These are phyloP conservation scores for Drepanosiphum platanoidis DNA, from an alignment of 2,888 invertebrate genomes.

Conservation along the genomic window DNA sequence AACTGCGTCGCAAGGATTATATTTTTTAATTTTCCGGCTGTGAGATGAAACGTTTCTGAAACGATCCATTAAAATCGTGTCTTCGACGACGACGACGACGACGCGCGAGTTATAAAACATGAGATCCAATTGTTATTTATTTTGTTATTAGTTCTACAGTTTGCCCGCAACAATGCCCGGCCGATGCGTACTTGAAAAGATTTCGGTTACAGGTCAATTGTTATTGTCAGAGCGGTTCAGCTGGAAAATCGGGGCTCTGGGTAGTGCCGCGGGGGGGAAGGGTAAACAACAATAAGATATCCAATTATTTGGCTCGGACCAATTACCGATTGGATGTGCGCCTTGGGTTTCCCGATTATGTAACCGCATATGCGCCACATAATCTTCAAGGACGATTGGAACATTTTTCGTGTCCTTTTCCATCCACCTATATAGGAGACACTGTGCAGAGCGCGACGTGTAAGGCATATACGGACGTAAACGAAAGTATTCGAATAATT, in stretches of 20 bases:
- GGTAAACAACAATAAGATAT: conserved; percentile 59
- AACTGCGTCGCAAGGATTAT: conserved; percentile 24
- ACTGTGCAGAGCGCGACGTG: too few relatives aligned
- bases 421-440: not conserved
- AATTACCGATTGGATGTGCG: conserved; percentile 62
- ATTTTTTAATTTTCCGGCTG: conserved; percentile 55
- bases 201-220: conserved; percentile 61
- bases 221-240: conserved; percentile 60
- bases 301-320: conserved; percentile 61
- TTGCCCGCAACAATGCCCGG: conserved; percentile 35
- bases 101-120: not conserved
- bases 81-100: too few relatives aligned
- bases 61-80: conserved; percentile 27
- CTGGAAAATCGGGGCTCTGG: conserved; percentile 55
- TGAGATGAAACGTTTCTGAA: conserved; percentile 48
- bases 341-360: conserved; percentile 59
- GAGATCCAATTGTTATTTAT: conserved; percentile 53
- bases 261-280: not conserved
- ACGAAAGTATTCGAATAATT: conserved; percentile 23
- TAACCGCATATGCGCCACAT: conserved; percentile 58
- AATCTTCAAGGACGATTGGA: conserved; percentile 58
- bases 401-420: conserved; percentile 48
- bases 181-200: conserved; percentile 52
- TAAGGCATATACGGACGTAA: too few relatives aligned
- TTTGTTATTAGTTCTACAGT: conserved; percentile 54